A percentile compares a stretch with the other conserved stretches of the same genome.
Conservation (phyloP, 2,888 invertebrate genomes). For the Pomacea canaliculata region DNA sequence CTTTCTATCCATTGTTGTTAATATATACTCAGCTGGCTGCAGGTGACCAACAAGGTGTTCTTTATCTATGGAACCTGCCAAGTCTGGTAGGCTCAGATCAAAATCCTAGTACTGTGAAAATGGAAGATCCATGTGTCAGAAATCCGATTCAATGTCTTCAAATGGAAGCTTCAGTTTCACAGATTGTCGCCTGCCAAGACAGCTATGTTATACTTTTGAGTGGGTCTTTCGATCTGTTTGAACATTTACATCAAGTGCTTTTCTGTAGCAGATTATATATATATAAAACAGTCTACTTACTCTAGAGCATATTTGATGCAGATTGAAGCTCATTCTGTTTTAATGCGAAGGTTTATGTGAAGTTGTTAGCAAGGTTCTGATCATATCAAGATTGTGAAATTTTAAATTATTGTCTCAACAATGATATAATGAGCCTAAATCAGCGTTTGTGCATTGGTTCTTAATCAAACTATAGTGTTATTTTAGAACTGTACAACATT, state of each 20-base stretch:
- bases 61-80: constrained; percentile 19
- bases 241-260: background rate
- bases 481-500: no score
- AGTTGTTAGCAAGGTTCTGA: background rate
- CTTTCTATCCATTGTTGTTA: background rate
- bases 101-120: background rate
- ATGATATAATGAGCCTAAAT: no score
- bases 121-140: background rate
- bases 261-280: background rate
- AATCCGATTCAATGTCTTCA: background rate
- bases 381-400: no score
- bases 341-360: background rate
- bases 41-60: constrained; percentile 21
- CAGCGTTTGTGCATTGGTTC: no score
- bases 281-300: no score
- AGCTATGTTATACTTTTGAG: background rate
- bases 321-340: background rate
- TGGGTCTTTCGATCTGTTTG: background rate
- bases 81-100: background rate
- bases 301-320: background rate
- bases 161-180: background rate
- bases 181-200: background rate
- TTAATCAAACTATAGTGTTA: no score
- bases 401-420: no score
- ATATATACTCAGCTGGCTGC: constrained; percentile 17